A percentile compares a stretch with the other conserved stretches of the same genome.
Evolutionary conservation across 1,140 invertebrate species (phyloP).

Genomic region (Mizuhopecten yessoensis): DNA sequence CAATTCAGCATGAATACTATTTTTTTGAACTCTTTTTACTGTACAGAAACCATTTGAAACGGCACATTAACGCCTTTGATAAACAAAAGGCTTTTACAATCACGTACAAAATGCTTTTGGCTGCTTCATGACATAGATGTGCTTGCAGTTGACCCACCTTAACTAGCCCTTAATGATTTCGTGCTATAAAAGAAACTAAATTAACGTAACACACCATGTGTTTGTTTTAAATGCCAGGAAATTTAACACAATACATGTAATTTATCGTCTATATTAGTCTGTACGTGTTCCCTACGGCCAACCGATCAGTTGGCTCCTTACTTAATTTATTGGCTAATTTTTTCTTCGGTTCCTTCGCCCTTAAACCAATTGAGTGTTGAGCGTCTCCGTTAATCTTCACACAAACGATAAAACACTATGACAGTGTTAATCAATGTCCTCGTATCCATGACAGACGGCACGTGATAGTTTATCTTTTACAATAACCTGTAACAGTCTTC

Average conservation of each 20-base stretch:
- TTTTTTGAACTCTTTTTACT: too few species aligned
- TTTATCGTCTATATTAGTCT: not conserved
- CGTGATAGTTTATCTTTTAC: too few species aligned
- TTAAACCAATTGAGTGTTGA: slow-evolving; percentile 10
- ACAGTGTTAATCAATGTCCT: not conserved
- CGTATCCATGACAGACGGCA: too few species aligned
- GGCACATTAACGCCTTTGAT: not conserved
- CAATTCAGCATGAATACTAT: too few species aligned
- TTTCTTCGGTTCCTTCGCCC: not conserved
- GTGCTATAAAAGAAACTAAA: not conserved
- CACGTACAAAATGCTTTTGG: not conserved
- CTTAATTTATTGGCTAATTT: not conserved
- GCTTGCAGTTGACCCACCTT: not conserved
- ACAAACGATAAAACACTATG: not conserved
- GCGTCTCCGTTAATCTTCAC: not conserved
- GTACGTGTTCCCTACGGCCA: not conserved
- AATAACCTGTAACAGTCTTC: too few species aligned
- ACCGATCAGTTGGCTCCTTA: not conserved
- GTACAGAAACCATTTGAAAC: too few species aligned
- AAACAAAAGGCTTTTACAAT: not conserved
- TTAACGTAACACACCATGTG: not conserved
- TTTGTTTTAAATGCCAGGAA: not conserved
- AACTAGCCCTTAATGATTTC: not conserved
- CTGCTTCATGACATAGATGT: too few species aligned
- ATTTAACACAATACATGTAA: not conserved